These are phyloP conservation scores for Pogoniulus pusillus DNA, from an alignment of 2,797 vertebrate species.

Conservation along the genomic window DNA sequence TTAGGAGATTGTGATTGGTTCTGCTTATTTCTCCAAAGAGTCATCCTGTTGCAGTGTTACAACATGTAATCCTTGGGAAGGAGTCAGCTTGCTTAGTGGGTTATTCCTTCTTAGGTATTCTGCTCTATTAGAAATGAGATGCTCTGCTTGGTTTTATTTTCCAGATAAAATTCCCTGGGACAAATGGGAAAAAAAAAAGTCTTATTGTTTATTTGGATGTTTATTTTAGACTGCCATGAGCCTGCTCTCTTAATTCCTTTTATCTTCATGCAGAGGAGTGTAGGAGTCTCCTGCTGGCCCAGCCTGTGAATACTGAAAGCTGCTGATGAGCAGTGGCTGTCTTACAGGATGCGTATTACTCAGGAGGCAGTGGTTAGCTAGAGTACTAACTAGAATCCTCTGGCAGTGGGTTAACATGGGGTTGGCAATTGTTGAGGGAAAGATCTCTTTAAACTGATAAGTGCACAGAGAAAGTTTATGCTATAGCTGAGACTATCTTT, in stretches of 20 bases:
- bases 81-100: constrained; percentile 27
- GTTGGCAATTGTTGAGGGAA: neutral
- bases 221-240: constrained; percentile 41
- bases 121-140: constrained; percentile 45
- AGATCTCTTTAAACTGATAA: neutral
- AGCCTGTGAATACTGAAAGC: constrained; percentile 8
- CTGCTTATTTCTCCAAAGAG: constrained; percentile 44
- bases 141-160: constrained; percentile 58
- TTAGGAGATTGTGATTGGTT: constrained; percentile 40
- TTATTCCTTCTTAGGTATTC: constrained; percentile 48
- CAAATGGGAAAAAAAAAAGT: constrained; percentile 7
- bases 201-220: constrained; percentile 50
- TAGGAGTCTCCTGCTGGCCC: constrained; percentile 13
- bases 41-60: constrained; percentile 17
- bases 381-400: constrained; percentile 22
- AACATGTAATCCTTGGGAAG: constrained; percentile 37
- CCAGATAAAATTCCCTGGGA: constrained; percentile 54
- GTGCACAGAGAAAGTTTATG: neutral
- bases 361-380: neutral
- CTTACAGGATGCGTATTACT: neutral
- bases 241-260: constrained; percentile 48
- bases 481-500: neutral
- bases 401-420: constrained; percentile 23
- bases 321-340: constrained; percentile 14
- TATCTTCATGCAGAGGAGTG: constrained; percentile 25